Conservation (phyloP, 2,113 vertebrate species). For the Pontoporia blainvillei region DNA sequence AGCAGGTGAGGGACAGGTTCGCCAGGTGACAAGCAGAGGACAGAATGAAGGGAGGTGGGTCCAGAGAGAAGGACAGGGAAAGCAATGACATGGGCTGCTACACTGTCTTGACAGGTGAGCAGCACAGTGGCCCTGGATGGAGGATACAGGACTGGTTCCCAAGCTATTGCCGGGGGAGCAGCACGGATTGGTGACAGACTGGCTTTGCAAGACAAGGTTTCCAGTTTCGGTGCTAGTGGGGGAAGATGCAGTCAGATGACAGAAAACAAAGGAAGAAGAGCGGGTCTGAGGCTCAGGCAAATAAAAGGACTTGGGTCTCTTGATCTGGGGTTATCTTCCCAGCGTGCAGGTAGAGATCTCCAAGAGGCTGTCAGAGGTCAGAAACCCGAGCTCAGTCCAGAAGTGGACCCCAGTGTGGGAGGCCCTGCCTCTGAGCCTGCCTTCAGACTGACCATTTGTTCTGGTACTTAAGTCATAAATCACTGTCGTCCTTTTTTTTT, state of each 20-base stretch:
- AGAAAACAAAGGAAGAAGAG: not conserved
- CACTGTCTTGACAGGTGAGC: not conserved
- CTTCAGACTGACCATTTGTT: not conserved
- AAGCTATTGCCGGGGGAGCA: no score
- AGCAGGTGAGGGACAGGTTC: not conserved
- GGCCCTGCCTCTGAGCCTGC: not conserved
- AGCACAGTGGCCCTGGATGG: not conserved
- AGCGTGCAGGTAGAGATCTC: not conserved
- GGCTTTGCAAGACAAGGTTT: not conserved
- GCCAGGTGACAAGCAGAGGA: not conserved
- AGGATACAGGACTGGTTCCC: not conserved
- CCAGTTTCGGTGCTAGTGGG: fast-evolving
- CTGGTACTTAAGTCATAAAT: not conserved
- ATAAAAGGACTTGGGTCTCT: not conserved
- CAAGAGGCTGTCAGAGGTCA: not conserved
- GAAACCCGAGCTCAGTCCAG: not conserved
- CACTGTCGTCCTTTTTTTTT: not conserved
- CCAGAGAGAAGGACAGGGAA: not conserved
- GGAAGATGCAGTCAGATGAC: not conserved
- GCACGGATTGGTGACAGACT: not conserved
- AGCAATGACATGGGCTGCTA: no score
- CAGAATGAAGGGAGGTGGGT: not conserved
- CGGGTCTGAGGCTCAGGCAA: not conserved
- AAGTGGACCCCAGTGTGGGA: fast-evolving
- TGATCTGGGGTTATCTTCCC: not conserved